A percentile compares a stretch with the other conserved stretches of the same genome.
These are phyloP conservation scores for Tragopan temminckii DNA, from an alignment of 2,797 vertebrate species.

Conservation along the genomic window DNA sequence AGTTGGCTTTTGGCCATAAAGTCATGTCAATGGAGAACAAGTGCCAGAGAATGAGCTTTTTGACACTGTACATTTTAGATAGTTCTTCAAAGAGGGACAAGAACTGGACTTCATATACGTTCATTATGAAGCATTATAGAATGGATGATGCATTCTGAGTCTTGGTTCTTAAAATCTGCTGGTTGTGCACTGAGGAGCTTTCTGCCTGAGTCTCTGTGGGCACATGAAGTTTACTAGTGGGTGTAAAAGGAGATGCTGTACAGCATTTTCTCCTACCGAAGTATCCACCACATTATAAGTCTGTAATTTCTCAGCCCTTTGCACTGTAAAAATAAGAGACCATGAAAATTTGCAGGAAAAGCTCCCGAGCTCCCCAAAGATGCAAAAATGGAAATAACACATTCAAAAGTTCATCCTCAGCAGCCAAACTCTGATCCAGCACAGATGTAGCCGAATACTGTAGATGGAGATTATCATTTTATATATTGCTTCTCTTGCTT, in stretches of 20 bases:
- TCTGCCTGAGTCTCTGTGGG: neutral
- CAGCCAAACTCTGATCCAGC: slow-evolving; percentile 70
- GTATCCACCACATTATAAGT: neutral
- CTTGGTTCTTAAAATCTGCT: neutral
- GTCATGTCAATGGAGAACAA: neutral
- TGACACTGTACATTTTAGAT: neutral
- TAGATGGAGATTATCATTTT: slow-evolving; percentile 24
- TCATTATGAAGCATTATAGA: neutral
- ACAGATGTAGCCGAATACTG: slow-evolving; percentile 46
- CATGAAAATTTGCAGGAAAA: slow-evolving; percentile 28
- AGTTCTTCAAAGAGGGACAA: neutral
- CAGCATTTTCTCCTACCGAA: slow-evolving; percentile 2
- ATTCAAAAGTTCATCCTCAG: slow-evolving; percentile 54
- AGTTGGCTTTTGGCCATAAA: neutral
- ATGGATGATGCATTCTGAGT: neutral
- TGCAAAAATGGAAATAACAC: slow-evolving; percentile 36
- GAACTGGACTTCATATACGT: neutral
- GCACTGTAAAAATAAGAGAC: neutral
- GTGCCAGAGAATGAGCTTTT: neutral
- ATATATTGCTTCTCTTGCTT: slow-evolving; percentile 36
- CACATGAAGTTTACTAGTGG: neutral
- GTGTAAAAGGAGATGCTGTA: neutral
- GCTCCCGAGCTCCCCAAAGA: slow-evolving; percentile 41
- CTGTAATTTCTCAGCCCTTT: neutral
- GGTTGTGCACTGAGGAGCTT: neutral